Percentiles rank a stretch among this genome's conserved stretches.
Evolutionary conservation across 2,113 vertebrate genomes (phyloP).

Genomic region (Amazona guildingii): DNA sequence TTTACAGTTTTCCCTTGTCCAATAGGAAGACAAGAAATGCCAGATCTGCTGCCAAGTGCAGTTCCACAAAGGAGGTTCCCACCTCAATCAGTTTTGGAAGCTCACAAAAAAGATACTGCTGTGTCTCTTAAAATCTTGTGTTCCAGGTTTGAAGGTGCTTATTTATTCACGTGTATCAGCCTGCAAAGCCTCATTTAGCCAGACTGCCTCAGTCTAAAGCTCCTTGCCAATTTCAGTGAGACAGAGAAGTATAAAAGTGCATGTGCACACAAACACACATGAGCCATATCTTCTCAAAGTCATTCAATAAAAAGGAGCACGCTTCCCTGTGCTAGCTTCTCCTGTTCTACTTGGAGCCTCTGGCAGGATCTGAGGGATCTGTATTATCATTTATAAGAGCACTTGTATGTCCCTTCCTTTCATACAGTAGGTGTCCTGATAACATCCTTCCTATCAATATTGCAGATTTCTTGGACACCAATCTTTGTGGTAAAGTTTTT

Average conservation of each 20-base stretch:
- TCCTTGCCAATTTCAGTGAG: not conserved
- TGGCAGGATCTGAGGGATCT: not conserved
- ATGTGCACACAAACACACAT: rapidly evolving
- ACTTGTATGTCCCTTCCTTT: not conserved
- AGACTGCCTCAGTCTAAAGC: not conserved
- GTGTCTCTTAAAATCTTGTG: not conserved
- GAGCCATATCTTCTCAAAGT: not conserved
- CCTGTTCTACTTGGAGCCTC: not conserved
- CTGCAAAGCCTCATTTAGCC: not conserved
- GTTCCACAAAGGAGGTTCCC: not conserved
- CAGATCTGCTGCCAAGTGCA: constrained; percentile 11
- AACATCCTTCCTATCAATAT: not conserved
- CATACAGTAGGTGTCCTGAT: not conserved
- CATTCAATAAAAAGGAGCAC: not conserved
- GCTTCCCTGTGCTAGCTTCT: not conserved
- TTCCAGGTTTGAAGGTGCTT: not conserved
- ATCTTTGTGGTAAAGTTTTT: not conserved
- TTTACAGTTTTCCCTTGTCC: not conserved
- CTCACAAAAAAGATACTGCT: not conserved
- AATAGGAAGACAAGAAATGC: not conserved
- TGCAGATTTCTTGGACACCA: not conserved
- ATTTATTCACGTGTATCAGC: not conserved
- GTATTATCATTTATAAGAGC: not conserved
- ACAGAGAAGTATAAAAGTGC: not conserved
- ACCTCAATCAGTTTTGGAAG: not conserved